Percentiles rank a stretch among this genome's conserved stretches.
phyloP scores from a whole-genome alignment of 2,113 vertebrate genomes.

The Petrocephalus zakoni region DNA sequence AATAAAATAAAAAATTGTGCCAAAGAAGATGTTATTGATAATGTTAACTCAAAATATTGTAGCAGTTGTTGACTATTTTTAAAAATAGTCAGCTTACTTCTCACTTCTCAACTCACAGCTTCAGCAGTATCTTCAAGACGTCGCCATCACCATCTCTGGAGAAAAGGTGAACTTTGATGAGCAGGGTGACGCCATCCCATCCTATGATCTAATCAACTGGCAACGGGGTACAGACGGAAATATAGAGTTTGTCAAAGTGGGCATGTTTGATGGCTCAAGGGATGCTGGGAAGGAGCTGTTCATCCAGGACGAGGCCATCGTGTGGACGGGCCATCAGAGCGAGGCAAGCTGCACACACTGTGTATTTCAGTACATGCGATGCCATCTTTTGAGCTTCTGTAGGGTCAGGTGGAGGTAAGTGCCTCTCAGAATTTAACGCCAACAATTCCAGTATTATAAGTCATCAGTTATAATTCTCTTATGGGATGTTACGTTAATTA shows the following conservation, averaged over 20 bases:
- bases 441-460: not conserved
- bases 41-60: too few relatives aligned
- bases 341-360: constrained; percentile 55
- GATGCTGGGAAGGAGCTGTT: constrained; percentile 51
- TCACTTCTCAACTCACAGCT: too few relatives aligned
- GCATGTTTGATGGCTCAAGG: constrained; percentile 45
- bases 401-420: constrained; percentile 62
- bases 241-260: constrained; percentile 33
- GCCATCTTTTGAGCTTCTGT: constrained; percentile 62
- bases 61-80: too few relatives aligned
- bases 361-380: constrained; percentile 64
- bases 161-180: constrained; percentile 43
- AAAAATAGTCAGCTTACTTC: too few relatives aligned
- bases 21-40: too few relatives aligned
- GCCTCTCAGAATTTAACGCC: not conserved
- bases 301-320: constrained; percentile 53
- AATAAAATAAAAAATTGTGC: too few relatives aligned
- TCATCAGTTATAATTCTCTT: not conserved
- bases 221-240: constrained; percentile 50
- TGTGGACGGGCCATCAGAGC: constrained; percentile 59
- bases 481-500: not conserved
- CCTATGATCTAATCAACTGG: constrained; percentile 68
- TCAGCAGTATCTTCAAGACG: constrained; percentile 59
- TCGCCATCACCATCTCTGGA: constrained; percentile 22
- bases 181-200: constrained; percentile 60